Conservation (phyloP, 1,140 invertebrate species). For the Solenopsis invicta region DNA sequence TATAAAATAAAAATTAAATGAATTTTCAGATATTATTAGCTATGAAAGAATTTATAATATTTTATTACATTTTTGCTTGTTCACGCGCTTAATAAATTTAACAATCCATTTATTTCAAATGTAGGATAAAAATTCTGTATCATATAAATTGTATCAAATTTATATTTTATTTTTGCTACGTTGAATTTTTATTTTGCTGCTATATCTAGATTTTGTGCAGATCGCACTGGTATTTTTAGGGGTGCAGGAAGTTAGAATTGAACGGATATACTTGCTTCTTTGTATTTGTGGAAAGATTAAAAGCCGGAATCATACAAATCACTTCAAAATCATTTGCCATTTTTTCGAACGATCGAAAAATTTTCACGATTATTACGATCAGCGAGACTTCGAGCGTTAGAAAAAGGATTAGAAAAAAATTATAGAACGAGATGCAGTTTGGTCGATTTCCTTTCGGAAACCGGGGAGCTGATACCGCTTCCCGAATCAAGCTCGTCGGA, state of each 20-base stretch:
- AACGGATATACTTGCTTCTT: neutral
- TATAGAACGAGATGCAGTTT: neutral
- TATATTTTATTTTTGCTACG: slow-evolving; percentile 1
- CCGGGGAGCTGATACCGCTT: neutral
- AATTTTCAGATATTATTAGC: no score
- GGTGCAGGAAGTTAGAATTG: neutral
- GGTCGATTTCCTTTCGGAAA: slow-evolving; percentile 12
- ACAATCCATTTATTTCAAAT: neutral
- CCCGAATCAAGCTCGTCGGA: slow-evolving; percentile 33
- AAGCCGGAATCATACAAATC: neutral
- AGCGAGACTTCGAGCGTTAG: neutral
- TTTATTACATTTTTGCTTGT: neutral
- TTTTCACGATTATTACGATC: neutral
- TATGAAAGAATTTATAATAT: neutral
- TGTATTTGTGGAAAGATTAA: neutral
- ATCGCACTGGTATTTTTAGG: neutral
- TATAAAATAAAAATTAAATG: neutral
- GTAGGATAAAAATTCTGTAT: neutral
- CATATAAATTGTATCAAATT: slow-evolving; percentile 5
- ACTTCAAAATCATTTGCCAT: slow-evolving; percentile 3
- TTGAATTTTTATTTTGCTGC: neutral
- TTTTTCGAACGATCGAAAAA: slow-evolving; percentile 22
- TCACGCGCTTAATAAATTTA: slow-evolving; percentile 6
- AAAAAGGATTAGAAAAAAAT: slow-evolving; percentile 12
- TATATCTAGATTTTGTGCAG: neutral